Evolutionary conservation across 2,888 invertebrate genomes (phyloP).

Genomic region (Lithophane leautieri): DNA sequence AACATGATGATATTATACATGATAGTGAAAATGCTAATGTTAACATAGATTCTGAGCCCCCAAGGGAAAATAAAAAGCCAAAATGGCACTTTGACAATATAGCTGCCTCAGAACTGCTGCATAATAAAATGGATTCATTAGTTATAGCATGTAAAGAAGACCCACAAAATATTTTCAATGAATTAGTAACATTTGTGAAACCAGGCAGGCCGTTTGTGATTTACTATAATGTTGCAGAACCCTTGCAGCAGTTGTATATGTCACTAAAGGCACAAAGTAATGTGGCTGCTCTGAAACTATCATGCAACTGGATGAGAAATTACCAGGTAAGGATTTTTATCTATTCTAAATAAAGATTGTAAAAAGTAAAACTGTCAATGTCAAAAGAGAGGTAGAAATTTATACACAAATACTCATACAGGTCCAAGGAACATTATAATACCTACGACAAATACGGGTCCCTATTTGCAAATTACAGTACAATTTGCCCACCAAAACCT

Average conservation of each 20-base stretch:
- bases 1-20: conserved; percentile 63
- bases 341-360: too few species aligned
- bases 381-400: too few species aligned
- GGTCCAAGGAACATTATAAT: too few species aligned
- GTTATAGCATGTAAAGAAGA: conserved; percentile 96
- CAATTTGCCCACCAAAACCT: background rate
- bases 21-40: conserved; percentile 25
- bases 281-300: conserved; percentile 94
- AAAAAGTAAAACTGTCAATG: too few species aligned
- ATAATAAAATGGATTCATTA: conserved; percentile 93
- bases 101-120: conserved; percentile 91
- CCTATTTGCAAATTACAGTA: background rate
- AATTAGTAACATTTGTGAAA: conserved; percentile 94
- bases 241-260: conserved; percentile 95
- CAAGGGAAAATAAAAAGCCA: conserved; percentile 86
- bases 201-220: conserved; percentile 96
- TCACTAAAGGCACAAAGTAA: conserved; percentile 93
- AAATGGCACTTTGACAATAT: conserved; percentile 93
- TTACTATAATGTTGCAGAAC: conserved; percentile 95
- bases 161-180: conserved; percentile 94
- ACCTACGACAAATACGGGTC: too few species aligned
- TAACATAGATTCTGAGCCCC: conserved; percentile 35
- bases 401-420: too few species aligned
- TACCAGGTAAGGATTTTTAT: conserved; percentile 93
- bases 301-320: conserved; percentile 96